Base-by-base conservation (phyloP, 2,888 invertebrate genomes). In the Plagodis dolabraria region DNA sequence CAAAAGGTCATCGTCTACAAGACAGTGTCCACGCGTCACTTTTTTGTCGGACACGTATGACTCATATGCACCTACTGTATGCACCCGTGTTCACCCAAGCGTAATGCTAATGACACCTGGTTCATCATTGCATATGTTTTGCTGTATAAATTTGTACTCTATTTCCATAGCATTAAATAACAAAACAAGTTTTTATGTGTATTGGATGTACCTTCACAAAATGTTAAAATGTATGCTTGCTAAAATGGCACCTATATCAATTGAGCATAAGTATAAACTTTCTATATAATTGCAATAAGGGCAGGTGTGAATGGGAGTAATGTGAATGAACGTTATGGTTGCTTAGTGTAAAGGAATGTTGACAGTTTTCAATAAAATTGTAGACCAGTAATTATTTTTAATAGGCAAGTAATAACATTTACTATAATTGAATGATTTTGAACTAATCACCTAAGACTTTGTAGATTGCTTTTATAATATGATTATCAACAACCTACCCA, bases 41-140 rank as follows among this genome's bases (percentile, higher is more conserved):
- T 79, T 80, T 84, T 84, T 84, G 79, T 76, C 68, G 71, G 71
- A 75, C 72, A 71, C 62, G 71, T 69, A 74, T 86, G 85, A 87
- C 66, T 82, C 83, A 80, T 70, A 70, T 70, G 22, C 22, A 22
- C 22, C 22, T 22, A 22, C 78, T 82, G 83, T 80, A 78, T 73
- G 72, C 66, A 71, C 53, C 63, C 50, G 83, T 86, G 84, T 71
- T 72, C 75, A 85, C 85, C 85, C 83, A 76, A 86, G 69, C 87
- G 80, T 88, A 76, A 85, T 82, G 68, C 80, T 88, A 76, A 85
- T 82, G 68, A 66, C 89, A 90, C 89, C 89, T 89, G 89, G 88
- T 65, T 40, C 40, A 10, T 8, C 36, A 36, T 36, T 22, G 22
- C 7, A 9, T 71, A 76, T 62, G 63, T 62, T 12, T 35, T 8